Evolutionary conservation across 2,888 invertebrate genomes (phyloP).

Genomic region (Macropis europaea): DNA sequence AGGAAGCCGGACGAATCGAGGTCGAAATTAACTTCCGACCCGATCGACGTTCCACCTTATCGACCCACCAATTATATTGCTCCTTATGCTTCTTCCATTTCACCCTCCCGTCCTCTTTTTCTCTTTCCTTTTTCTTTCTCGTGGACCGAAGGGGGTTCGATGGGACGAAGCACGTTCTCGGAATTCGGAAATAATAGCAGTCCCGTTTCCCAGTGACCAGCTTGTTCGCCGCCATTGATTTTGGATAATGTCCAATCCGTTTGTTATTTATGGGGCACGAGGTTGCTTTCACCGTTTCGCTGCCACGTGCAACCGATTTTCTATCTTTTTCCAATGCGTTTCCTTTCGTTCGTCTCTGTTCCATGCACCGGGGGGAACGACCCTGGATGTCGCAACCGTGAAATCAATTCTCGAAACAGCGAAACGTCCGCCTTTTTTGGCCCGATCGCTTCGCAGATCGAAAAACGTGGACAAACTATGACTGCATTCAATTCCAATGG

Average conservation of each 20-base stretch:
- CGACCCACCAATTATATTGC: slow-evolving; percentile 50
- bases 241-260: slow-evolving; percentile 61
- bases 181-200: slow-evolving; percentile 30
- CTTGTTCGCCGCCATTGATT: slow-evolving; percentile 49
- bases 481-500: too few relatives aligned
- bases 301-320: slow-evolving; percentile 33
- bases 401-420: slow-evolving; percentile 50
- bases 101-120: not conserved
- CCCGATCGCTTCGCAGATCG: too few relatives aligned
- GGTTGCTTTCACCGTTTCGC: slow-evolving; percentile 40
- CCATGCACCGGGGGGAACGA: slow-evolving; percentile 9
- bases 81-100: slow-evolving; percentile 16
- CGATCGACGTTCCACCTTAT: slow-evolving; percentile 41
- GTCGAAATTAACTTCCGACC: slow-evolving; percentile 51
- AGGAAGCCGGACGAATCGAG: slow-evolving; percentile 42
- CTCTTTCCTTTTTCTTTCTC: not conserved
- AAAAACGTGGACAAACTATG: too few relatives aligned
- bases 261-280: slow-evolving; percentile 52
- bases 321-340: not conserved
- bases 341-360: not conserved
- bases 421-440: slow-evolving; percentile 47
- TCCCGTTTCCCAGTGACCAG: slow-evolving; percentile 42
- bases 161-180: not conserved
- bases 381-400: slow-evolving; percentile 23
- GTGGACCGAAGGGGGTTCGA: not conserved